Evolutionary conservation across 2,888 invertebrate species (phyloP).

Genomic region (Ophioninae sp.): DNA sequence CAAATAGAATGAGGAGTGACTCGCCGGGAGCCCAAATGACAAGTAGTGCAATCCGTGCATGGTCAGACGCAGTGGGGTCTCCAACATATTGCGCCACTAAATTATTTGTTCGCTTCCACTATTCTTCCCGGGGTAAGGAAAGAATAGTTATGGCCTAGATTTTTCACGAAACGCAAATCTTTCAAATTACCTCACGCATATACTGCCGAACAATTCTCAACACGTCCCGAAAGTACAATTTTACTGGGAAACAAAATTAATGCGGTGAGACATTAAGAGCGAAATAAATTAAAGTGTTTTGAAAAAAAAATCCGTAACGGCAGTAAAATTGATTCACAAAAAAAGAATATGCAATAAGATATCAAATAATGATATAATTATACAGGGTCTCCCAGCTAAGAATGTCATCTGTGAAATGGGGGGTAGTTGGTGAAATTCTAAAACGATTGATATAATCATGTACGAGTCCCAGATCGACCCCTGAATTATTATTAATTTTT

Average conservation of each 20-base stretch:
- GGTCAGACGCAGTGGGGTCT: conserved; percentile 21
- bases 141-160: neutral
- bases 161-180: neutral
- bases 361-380: too few relatives aligned
- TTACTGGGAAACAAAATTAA: neutral
- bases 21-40: neutral
- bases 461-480: too few relatives aligned
- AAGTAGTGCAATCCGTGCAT: conserved; percentile 39
- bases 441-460: too few relatives aligned
- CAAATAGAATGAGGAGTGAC: conserved; percentile 8
- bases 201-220: neutral
- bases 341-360: too few relatives aligned
- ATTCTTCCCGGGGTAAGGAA: neutral
- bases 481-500: too few relatives aligned
- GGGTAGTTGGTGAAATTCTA: too few relatives aligned
- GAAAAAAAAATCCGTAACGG: neutral
- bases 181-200: neutral
- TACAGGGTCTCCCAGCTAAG: too few relatives aligned
- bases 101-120: neutral
- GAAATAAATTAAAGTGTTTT: neutral
- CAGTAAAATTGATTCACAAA: neutral
- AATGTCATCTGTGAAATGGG: too few relatives aligned
- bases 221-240: neutral
- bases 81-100: neutral
- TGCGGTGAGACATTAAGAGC: neutral